Evolutionary conservation across 1,140 invertebrate species (phyloP).

Genomic region (Ostrea denselamellosa): DNA sequence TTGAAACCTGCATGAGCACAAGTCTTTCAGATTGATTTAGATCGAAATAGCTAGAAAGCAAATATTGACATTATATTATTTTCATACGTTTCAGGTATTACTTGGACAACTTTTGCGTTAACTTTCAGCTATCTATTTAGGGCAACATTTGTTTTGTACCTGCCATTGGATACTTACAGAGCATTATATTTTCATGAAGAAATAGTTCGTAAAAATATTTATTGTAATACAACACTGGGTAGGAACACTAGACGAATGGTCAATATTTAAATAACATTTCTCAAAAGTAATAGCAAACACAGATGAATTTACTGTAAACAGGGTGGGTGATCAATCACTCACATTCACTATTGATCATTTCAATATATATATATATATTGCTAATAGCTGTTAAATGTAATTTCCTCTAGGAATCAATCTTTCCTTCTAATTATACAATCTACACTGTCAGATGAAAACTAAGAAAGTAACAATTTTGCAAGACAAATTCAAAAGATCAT

Average conservation of each 20-base stretch:
- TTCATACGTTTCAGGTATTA: constrained; percentile 18
- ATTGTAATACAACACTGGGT: neutral
- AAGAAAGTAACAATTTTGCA: too few species aligned
- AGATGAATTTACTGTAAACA: neutral
- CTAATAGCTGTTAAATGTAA: neutral
- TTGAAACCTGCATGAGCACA: neutral
- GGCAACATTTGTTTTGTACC: constrained; percentile 9
- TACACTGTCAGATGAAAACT: too few species aligned
- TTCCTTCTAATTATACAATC: too few species aligned
- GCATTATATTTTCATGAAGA: neutral
- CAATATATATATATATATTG: neutral
- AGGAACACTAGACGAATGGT: neutral
- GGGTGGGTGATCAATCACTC: neutral
- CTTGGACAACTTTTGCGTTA: neutral
- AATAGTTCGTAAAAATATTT: neutral
- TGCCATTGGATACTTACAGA: neutral
- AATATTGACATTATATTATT: constrained; percentile 28
- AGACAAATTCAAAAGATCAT: too few species aligned
- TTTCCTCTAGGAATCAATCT: too few species aligned
- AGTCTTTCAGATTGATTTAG: neutral
- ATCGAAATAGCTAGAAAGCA: constrained; percentile 3
- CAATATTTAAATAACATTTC: constrained; percentile 21
- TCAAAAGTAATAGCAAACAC: constrained; percentile 11
- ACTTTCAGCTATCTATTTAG: neutral
- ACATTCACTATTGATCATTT: neutral